phyloP scores from a whole-genome alignment of 2,888 invertebrate genomes.

The Cephalotes varians region DNA sequence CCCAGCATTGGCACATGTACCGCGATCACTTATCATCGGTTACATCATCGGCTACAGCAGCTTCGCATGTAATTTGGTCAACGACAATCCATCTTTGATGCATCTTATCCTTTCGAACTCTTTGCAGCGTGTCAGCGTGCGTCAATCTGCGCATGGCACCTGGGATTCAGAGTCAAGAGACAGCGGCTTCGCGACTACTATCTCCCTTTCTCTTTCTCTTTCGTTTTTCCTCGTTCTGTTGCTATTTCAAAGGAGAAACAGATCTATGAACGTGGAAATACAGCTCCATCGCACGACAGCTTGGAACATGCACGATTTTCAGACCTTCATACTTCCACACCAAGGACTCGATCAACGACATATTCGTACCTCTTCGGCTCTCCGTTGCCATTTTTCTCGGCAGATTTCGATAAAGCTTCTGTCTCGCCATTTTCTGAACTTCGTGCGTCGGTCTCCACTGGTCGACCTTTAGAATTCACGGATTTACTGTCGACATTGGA shows the following conservation, averaged over 20 bases:
- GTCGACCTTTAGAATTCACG: slow-evolving; percentile 67
- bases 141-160: slow-evolving; percentile 73
- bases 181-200: not conserved
- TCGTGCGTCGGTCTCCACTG: slow-evolving; percentile 43
- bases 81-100: not conserved
- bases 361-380: slow-evolving; percentile 91
- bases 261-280: not conserved
- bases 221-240: not conserved
- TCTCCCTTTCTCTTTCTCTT: slow-evolving; percentile 1
- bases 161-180: slow-evolving; percentile 57
- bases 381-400: slow-evolving; percentile 70
- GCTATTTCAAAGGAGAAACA: not conserved
- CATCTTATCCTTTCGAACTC: not conserved
- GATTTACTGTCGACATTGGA: slow-evolving; percentile 60
- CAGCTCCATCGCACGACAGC: not conserved
- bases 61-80: not conserved
- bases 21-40: slow-evolving; percentile 6
- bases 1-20: slow-evolving; percentile 28
- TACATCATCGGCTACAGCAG: not conserved
- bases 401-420: slow-evolving; percentile 56
- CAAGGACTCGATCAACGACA: slow-evolving; percentile 93
- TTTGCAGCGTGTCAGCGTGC: not conserved
- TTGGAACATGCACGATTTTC: not conserved
- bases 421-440: slow-evolving; percentile 64
- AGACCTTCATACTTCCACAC: slow-evolving; percentile 92